phyloP scores from a whole-genome alignment of 2,797 vertebrate genomes.

The Pseudochromis fuscus region DNA sequence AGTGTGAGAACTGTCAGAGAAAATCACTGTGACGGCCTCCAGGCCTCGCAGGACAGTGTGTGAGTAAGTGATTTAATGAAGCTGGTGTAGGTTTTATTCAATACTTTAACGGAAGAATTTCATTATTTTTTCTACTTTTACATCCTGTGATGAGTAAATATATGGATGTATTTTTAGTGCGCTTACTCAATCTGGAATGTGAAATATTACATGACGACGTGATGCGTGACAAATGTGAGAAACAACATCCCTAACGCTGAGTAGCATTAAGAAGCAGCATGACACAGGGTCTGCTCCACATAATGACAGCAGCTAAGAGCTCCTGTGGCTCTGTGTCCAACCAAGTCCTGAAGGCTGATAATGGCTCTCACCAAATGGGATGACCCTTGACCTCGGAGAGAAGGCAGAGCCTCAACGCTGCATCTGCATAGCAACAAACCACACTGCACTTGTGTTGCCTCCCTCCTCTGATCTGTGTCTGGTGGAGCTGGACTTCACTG shows the following conservation, averaged over 20 bases:
- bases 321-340: slow-evolving; percentile 23
- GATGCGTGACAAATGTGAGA: neutral
- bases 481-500: slow-evolving; percentile 10
- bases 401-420: slow-evolving; percentile 27
- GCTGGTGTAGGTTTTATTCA: too few species aligned
- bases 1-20: slow-evolving; percentile 10
- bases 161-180: neutral
- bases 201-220: too few species aligned
- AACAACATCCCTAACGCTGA: neutral
- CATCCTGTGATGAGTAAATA: neutral
- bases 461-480: slow-evolving; percentile 6
- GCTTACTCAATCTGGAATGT: neutral
- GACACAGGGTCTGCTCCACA: neutral
- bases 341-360: slow-evolving; percentile 34
- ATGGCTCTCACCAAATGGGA: slow-evolving; percentile 37
- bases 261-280: neutral
- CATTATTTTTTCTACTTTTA: neutral
- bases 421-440: slow-evolving; percentile 69
- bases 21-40: neutral
- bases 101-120: too few species aligned
- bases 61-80: neutral
- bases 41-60: neutral
- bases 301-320: neutral
- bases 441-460: slow-evolving; percentile 27
- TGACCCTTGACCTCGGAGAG: slow-evolving; percentile 19